These are phyloP conservation scores for Rhodophaea formosa DNA, from an alignment of 2,888 invertebrate genomes.

Conservation along the genomic window DNA sequence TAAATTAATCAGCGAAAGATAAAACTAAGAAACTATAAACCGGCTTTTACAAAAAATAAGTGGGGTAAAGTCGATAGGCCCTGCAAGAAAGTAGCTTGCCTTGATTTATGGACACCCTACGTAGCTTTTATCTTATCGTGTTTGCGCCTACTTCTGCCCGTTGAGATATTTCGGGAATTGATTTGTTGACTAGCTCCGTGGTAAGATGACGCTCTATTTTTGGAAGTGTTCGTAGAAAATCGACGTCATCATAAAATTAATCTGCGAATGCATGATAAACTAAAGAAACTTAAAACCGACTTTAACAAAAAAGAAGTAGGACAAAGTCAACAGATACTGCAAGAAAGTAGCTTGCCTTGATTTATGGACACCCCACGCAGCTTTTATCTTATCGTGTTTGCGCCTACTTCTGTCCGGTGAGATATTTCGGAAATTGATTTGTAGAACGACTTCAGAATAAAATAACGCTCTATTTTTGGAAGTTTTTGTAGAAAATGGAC, in stretches of 20 bases:
- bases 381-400: constrained; percentile 13
- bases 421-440: constrained; percentile 12
- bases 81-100: neutral
- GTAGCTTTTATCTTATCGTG: constrained; percentile 11
- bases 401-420: constrained; percentile 11
- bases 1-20: too few relatives aligned
- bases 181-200: constrained; percentile 1
- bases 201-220: neutral
- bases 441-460: neutral
- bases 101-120: constrained; percentile 15
- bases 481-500: too few relatives aligned
- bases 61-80: neutral
- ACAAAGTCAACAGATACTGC: neutral
- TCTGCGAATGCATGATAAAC: too few relatives aligned
- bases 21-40: too few relatives aligned
- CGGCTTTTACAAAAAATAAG: too few relatives aligned
- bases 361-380: constrained; percentile 15
- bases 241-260: too few relatives aligned
- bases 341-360: neutral
- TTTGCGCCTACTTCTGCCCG: constrained; percentile 13
- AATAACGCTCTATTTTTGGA: neutral
- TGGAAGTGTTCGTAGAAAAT: too few relatives aligned
- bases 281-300: too few relatives aligned
- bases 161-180: constrained; percentile 7
- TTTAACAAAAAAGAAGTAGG: too few relatives aligned